These are phyloP conservation scores for Rhysida immarginata DNA, from an alignment of 1,140 invertebrate genomes.

Conservation along the genomic window DNA sequence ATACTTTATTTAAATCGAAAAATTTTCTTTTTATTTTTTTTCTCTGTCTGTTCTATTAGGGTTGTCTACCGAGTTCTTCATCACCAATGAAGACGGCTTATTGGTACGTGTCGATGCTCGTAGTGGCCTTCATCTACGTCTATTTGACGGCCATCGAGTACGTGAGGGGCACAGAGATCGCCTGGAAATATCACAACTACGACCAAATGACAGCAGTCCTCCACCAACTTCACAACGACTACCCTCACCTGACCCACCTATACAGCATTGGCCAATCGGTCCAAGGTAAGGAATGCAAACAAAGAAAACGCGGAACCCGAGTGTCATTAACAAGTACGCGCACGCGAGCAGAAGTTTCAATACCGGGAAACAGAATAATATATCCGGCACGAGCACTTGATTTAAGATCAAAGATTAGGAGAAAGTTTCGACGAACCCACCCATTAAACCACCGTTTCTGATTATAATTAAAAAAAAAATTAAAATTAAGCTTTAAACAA, in stretches of 20 bases:
- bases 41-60: too few relatives aligned
- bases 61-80: too few relatives aligned
- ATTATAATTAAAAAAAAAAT: too few relatives aligned
- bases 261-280: slow-evolving; percentile 88
- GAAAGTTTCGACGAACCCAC: too few relatives aligned
- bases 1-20: too few relatives aligned
- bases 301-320: background rate
- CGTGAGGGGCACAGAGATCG: slow-evolving; percentile 32
- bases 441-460: too few relatives aligned
- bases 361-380: too few relatives aligned
- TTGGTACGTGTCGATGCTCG: slow-evolving; percentile 31
- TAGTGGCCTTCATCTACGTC: slow-evolving; percentile 31
- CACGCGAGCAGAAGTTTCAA: too few relatives aligned
- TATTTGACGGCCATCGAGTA: slow-evolving; percentile 31
- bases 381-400: too few relatives aligned
- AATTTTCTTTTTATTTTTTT: too few relatives aligned
- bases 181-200: slow-evolving; percentile 85
- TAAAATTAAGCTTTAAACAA: too few relatives aligned
- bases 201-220: slow-evolving; percentile 70
- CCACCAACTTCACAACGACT: slow-evolving; percentile 54
- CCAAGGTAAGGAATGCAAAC: slow-evolving; percentile 61
- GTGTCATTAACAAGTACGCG: background rate
- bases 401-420: too few relatives aligned
- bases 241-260: slow-evolving; percentile 67
- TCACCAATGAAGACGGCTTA: slow-evolving; percentile 33